These are phyloP conservation scores for Damaliscus lunatus DNA, from an alignment of 2,113 vertebrate genomes.

Conservation along the genomic window DNA sequence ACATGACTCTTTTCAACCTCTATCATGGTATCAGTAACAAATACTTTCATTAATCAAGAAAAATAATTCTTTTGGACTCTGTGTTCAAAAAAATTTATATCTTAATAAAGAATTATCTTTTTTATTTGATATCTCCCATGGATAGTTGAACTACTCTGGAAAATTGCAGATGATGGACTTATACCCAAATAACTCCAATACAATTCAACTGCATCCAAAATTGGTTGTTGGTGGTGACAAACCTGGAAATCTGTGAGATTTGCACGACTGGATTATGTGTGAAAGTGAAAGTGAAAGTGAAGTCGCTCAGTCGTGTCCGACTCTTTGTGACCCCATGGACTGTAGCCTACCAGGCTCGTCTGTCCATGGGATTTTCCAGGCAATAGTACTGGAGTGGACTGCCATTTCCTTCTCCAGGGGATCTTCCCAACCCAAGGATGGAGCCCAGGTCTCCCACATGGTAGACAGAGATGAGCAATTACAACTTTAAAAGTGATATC, in stretches of 20 bases:
- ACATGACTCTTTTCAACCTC: not conserved
- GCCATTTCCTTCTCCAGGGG: too few relatives aligned
- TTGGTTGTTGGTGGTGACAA: not conserved
- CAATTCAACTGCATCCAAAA: not conserved
- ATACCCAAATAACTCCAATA: not conserved
- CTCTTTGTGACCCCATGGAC: too few relatives aligned
- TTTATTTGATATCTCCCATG: constrained; percentile 24
- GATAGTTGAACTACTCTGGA: not conserved
- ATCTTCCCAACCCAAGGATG: too few relatives aligned
- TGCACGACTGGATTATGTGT: not conserved
- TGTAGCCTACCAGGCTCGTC: too few relatives aligned
- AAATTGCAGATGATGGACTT: not conserved
- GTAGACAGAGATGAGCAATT: not conserved
- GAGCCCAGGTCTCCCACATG: too few relatives aligned
- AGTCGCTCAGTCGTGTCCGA: too few relatives aligned
- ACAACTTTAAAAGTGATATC: not conserved
- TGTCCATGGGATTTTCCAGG: too few relatives aligned
- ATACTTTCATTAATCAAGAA: constrained; percentile 22
- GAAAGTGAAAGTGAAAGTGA: too few relatives aligned
- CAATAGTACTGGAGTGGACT: too few relatives aligned
- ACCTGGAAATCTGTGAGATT: not conserved
- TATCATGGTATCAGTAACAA: not conserved
- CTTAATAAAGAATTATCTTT: not conserved
- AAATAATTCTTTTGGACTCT: not conserved
- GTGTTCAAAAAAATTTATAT: not conserved